phyloP scores from a whole-genome alignment of 2,113 vertebrate genomes.

The Brevimyrus niger region DNA sequence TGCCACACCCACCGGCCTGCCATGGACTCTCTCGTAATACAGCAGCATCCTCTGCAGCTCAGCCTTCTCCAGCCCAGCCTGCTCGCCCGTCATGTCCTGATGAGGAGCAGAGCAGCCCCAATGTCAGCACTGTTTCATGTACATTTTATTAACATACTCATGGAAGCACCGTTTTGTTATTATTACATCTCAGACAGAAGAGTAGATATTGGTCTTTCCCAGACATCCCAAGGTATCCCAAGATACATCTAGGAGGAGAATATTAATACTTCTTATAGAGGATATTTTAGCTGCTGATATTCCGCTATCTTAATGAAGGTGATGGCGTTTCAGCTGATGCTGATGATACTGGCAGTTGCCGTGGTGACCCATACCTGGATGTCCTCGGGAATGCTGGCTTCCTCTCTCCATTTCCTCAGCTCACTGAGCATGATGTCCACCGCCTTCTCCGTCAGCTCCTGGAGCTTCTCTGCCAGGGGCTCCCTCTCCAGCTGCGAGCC shows the following conservation, averaged over 20 bases:
- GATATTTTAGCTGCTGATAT: background rate
- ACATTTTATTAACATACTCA: background rate
- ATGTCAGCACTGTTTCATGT: background rate
- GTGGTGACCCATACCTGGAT: slow-evolving; percentile 63
- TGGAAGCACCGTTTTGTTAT: background rate
- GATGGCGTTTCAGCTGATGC: background rate
- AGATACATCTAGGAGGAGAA: background rate
- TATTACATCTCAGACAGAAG: background rate
- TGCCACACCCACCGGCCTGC: slow-evolving; percentile 64
- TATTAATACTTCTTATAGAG: background rate
- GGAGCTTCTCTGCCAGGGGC: slow-evolving; percentile 72
- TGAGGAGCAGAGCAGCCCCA: background rate
- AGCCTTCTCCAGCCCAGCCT: slow-evolving; percentile 64
- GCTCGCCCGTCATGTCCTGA: background rate
- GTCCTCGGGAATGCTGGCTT: slow-evolving; percentile 70
- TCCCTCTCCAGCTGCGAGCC: slow-evolving; percentile 92
- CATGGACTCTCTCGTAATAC: slow-evolving; percentile 72
- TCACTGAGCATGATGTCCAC: slow-evolving; percentile 63
- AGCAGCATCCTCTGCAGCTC: slow-evolving; percentile 74
- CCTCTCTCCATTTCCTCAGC: slow-evolving; percentile 70
- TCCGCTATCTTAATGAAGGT: background rate
- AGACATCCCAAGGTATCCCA: background rate
- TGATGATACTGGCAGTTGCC: background rate
- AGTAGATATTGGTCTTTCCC: background rate
- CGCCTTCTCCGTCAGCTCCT: slow-evolving; percentile 66